Conservation (phyloP, 1,140 invertebrate species). For the Steinernema khuongi region DNA sequence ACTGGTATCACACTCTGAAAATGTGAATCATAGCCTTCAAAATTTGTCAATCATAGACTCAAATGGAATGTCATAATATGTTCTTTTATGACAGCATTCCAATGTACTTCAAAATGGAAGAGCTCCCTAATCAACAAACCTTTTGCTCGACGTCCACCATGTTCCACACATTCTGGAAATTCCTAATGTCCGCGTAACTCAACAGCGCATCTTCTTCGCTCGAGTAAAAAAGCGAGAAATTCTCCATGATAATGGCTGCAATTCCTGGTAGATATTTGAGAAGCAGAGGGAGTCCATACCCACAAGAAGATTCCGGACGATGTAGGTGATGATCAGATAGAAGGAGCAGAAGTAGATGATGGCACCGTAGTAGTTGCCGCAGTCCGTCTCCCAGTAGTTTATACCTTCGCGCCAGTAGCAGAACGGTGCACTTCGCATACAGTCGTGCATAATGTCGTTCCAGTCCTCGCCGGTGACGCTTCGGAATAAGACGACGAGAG, state of each 20-base stretch:
- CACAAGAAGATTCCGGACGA: constrained; percentile 94
- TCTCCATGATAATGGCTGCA: constrained; percentile 99
- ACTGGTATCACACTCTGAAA: constrained; percentile 82
- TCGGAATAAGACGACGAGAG: constrained; percentile 93
- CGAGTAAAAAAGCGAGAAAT: constrained; percentile 98
- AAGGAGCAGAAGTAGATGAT: constrained; percentile 98
- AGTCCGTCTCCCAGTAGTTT: constrained; percentile 99
- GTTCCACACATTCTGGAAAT: constrained; percentile 99
- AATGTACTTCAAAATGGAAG: no score
- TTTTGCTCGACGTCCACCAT: constrained; percentile 95
- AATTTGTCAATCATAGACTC: no score
- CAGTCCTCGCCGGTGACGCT: constrained; percentile 99
- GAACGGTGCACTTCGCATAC: constrained; percentile 80
- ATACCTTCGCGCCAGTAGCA: constrained; percentile 74
- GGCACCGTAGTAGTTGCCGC: constrained; percentile 73
- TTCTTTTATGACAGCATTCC: no score
- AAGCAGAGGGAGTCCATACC: constrained; percentile 67
- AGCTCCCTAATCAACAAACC: constrained; percentile 46
- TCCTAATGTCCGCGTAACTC: constrained; percentile 84
- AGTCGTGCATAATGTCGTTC: constrained; percentile 99
- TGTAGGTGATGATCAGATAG: constrained; percentile 99
- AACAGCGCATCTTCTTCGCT: constrained; percentile 98
- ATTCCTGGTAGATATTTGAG: constrained; percentile 23
- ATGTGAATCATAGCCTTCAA: neutral
- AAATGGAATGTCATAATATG: no score